phyloP scores from a whole-genome alignment of 92 coral and sea anemone genomes.

The Montipora capitata region DNA sequence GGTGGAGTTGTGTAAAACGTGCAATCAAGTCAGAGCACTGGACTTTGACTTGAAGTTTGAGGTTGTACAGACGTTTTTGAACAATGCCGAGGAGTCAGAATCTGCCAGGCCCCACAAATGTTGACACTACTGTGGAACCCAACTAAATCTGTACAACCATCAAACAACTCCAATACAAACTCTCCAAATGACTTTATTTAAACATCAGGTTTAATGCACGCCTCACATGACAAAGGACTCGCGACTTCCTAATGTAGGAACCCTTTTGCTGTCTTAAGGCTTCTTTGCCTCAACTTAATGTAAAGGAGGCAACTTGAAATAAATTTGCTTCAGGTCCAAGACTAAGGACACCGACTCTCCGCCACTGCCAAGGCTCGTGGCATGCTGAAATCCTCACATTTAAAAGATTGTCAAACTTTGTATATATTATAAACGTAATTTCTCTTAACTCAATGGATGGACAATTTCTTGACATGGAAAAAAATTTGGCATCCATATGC shows the following conservation, averaged over 20 bases:
- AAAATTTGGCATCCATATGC: constrained; percentile 32
- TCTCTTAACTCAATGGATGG: neutral
- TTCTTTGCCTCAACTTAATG: constrained; percentile 11
- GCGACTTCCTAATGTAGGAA: neutral
- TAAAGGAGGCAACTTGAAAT: neutral
- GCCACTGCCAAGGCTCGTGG: neutral
- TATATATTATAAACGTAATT: too few relatives aligned
- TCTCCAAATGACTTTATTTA: constrained; percentile 17
- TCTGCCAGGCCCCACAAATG: constrained; percentile 55
- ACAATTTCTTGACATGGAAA: constrained; percentile 25
- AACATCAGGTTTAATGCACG: constrained; percentile 20
- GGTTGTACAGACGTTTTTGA: constrained; percentile 51
- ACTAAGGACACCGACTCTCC: neutral
- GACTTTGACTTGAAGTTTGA: constrained; percentile 64
- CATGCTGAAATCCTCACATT: neutral
- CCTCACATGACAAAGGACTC: neutral
- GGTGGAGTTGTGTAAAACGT: constrained; percentile 40
- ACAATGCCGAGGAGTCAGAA: constrained; percentile 5
- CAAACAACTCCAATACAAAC: constrained; percentile 46
- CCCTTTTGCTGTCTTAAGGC: neutral
- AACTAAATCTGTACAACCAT: constrained; percentile 93
- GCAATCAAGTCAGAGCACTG: constrained; percentile 47
- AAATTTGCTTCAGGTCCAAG: neutral
- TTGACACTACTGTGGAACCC: constrained; percentile 85
- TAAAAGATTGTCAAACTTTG: neutral